Evolutionary conservation across 1,140 invertebrate species (phyloP), one percentile per base, ranked within the genome.

Genomic region (Sycophaga agraensis): DNA sequence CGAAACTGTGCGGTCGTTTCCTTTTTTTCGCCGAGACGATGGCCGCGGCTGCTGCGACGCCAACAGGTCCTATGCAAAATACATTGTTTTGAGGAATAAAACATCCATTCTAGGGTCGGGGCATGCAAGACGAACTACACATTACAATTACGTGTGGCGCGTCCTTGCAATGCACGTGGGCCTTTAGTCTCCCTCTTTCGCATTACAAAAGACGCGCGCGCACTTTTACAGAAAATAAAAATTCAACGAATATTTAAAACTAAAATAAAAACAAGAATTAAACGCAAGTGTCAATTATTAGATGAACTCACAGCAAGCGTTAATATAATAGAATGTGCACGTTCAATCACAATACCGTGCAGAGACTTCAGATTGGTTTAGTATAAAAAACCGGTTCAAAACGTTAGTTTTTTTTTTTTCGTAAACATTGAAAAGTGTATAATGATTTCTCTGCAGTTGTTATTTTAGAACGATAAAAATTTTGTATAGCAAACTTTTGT

Each of bases 21-120:
- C 95, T 85, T 73, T 97, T 98, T 76, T 97, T 97, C 0, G 94
- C 93, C 14, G 95, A 96, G 7, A 94, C 93, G 68, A 98, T 98
- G 14, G 96, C 96, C 24, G 96, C 96, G 4, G 96, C 96, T 17
- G 96, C 96, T 11, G 96, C 96, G 73, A 98, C 94, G 21, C 96
- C 96, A 59, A 97, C 91, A 0, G 96, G 94, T 59, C 94, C 93
- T 95, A 72, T 63, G 64, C 61, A 68, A 45, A 49, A 56, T 37
- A 49, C 17, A 65, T 53, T 62, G 43, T 63, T 56, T n/a, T n/a
- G n/a, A n/a, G n/a, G n/a, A n/a, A n/a, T n/a, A 53, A 49, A 60
- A 45, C 7, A 63, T 56, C 31, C 4, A 14, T n/a, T 63, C 39
- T 24, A 4, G 2, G 26, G 6, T 35, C 35, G 17, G 26, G 17